Evolutionary conservation across 2,888 invertebrate species (phyloP), one percentile per base, ranked within the genome.

Genomic region (Machimus rusticus): DNA sequence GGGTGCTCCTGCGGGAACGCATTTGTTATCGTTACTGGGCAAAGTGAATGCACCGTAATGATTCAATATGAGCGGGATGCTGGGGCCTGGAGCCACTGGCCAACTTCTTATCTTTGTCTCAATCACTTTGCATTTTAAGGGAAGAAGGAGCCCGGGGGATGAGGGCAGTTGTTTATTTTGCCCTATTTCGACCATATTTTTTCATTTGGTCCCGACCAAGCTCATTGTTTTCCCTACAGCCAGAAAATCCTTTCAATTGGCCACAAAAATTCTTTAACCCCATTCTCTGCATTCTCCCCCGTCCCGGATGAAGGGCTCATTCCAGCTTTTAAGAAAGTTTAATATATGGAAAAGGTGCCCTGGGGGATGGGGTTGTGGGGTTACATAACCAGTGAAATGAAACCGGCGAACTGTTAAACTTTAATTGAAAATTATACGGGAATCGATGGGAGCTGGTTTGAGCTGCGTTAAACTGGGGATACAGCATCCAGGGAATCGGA

Each of bases 341-440:
- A 39, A 78, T 78, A 43, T 78, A 78, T 34, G 46, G 19, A 19
- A 43, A 23, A 39, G 78, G 43, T n/a, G n/a, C 5, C 78, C 23
- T 34, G 37, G 37, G 19, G 8, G 34, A 34, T 34, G 34, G 34
- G 34, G 34, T 3, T 57, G 57, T 5, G 23, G 23, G 5, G 5
- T 46, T 1, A 14, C 19, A 23, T 23, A 66, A 12, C 12, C 19
- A 78, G 31, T 28, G 14, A 51, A 82, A 82, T 82, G 66, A 82
- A 82, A 66, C 57, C 66, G 39, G 57, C 55, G 34, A 82, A 82
- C 57, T 82, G 82, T 82, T 81, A 82, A 82, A 82, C 82, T 82
- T 82, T 82, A 82, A 82, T 82, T 82, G 82, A 82, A 82, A 82
- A 51, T 82, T 82, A 57, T 82, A 66, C 34, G 66, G 37, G 57